These are phyloP conservation scores for Vicugna pacos DNA, from an alignment of 2,113 vertebrate genomes.

Conservation along the genomic window DNA sequence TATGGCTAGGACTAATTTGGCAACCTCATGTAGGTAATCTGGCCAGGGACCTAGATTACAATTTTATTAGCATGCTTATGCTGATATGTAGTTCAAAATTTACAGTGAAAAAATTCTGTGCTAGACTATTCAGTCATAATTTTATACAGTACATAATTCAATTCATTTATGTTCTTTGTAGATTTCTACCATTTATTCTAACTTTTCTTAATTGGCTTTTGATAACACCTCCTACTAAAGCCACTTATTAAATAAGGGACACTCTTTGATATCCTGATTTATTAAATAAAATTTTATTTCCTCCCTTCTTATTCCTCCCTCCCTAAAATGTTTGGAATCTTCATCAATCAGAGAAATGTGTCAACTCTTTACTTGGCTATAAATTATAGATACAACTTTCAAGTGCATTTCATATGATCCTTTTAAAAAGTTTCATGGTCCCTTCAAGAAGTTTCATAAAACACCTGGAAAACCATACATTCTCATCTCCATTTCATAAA, in stretches of 20 bases:
- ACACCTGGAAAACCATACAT: neutral
- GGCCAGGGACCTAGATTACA: neutral
- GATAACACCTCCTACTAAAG: neutral
- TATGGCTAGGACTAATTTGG: neutral
- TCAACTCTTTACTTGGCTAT: neutral
- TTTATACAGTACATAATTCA: neutral
- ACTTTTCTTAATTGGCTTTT: neutral
- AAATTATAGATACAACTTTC: neutral
- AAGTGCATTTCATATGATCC: neutral
- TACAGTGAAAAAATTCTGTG: neutral
- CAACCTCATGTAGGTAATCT: neutral
- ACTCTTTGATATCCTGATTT: neutral
- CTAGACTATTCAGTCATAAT: neutral
- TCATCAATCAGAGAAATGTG: neutral
- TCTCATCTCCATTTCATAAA: neutral
- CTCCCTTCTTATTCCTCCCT: neutral
- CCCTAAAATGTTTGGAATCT: neutral
- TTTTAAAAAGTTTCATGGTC: neutral
- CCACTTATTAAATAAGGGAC: neutral
- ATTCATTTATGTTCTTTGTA: neutral
- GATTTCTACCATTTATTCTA: neutral
- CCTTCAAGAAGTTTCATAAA: neutral
- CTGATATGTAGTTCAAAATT: neutral
- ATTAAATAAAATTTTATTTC: neutral
- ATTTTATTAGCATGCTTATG: neutral